These are phyloP conservation scores for Diadumene lineata DNA, from an alignment of 92 coral and sea anemone species.

Conservation along the genomic window DNA sequence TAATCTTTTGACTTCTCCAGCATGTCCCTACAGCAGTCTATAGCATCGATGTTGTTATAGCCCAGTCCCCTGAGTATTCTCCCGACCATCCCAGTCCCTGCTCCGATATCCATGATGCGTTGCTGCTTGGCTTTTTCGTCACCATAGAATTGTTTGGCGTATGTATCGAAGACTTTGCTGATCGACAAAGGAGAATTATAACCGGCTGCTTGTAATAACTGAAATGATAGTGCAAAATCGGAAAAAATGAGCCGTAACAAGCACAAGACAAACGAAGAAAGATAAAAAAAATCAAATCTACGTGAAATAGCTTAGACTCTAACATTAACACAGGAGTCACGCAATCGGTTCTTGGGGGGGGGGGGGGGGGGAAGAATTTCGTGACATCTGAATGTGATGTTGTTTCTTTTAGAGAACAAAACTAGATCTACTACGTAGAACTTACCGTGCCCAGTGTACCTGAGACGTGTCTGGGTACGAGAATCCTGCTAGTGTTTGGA, in stretches of 20 bases:
- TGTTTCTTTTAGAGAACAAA: too few relatives aligned
- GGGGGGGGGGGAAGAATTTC: too few relatives aligned
- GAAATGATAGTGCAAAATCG: not conserved
- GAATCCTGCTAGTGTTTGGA: too few relatives aligned
- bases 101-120: conserved; percentile 42
- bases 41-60: conserved; percentile 38
- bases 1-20: conserved; percentile 31
- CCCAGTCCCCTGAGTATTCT: conserved; percentile 31
- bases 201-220: not conserved
- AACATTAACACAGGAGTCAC: too few relatives aligned
- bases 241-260: not conserved
- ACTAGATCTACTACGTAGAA: too few relatives aligned
- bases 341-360: too few relatives aligned
- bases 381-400: too few relatives aligned
- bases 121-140: not conserved
- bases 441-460: too few relatives aligned
- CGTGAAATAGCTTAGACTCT: too few relatives aligned
- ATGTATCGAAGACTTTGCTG: conserved; percentile 5
- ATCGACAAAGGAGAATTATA: not conserved
- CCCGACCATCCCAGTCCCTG: conserved; percentile 46
- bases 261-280: not conserved
- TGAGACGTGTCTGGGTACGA: too few relatives aligned
- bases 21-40: conserved; percentile 32
- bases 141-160: not conserved
- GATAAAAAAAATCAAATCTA: not conserved